These are phyloP conservation scores for Sarcophaga rosellei DNA, from an alignment of 2,888 invertebrate species.

Conservation along the genomic window DNA sequence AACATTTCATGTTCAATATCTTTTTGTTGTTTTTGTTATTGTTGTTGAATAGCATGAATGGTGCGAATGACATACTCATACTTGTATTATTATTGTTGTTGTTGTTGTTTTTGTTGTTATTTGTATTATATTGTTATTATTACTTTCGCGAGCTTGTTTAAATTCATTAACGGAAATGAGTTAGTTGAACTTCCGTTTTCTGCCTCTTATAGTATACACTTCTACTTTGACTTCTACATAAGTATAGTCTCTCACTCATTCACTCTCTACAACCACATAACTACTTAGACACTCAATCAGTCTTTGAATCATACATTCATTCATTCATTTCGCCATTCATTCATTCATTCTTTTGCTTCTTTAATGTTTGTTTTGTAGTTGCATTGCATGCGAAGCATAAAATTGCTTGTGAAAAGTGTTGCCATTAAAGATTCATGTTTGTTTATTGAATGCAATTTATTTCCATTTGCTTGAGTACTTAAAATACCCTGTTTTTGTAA, in stretches of 20 bases:
- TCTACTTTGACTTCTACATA: conserved; percentile 67
- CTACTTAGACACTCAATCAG: conserved; percentile 44
- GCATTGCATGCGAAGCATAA: conserved; percentile 11
- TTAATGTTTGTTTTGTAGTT: conserved; percentile 29
- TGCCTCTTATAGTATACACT: conserved; percentile 63
- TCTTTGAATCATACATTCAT: conserved; percentile 70
- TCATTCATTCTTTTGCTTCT: conserved; percentile 64
- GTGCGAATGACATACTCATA: conserved; percentile 56
- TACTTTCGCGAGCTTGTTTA: conserved; percentile 58
- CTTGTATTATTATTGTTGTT: conserved; percentile 23
- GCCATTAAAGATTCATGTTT: conserved; percentile 17
- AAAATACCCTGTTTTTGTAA: background rate
- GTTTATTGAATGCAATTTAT: background rate
- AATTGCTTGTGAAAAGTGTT: conserved; percentile 30
- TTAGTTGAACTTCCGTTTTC: conserved; percentile 79
- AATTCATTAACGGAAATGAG: conserved; percentile 78
- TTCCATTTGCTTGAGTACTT: background rate
- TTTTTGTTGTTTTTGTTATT: too few relatives aligned
- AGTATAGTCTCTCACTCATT: conserved; percentile 66
- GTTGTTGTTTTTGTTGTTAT: conserved; percentile 26
- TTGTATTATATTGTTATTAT: conserved; percentile 38
- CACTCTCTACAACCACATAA: background rate
- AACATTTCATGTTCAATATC: too few relatives aligned
- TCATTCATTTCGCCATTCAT: conserved; percentile 70
- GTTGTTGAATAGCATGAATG: conserved; percentile 11